Evolutionary conservation across 2,797 vertebrate species (phyloP).

Genomic region (Coregonus ussuriensis): DNA sequence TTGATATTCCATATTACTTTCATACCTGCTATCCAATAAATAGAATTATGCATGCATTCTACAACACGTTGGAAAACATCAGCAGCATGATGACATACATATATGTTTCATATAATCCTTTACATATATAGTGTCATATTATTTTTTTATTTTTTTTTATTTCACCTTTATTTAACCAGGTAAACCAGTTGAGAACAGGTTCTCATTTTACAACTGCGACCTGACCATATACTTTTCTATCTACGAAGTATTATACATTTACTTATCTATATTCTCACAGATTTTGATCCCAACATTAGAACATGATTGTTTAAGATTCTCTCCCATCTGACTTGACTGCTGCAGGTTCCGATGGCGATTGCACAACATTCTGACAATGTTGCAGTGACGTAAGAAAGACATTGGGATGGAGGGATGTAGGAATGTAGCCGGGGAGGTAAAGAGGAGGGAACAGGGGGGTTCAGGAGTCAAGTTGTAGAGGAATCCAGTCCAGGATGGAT

Average conservation of each 20-base stretch:
- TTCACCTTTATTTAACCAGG: too few relatives aligned
- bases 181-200: too few relatives aligned
- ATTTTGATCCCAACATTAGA: conserved; percentile 10
- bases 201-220: too few relatives aligned
- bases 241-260: not conserved
- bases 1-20: not conserved
- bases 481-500: conserved; percentile 32
- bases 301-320: not conserved
- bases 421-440: conserved; percentile 9
- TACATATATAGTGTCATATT: not conserved
- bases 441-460: not conserved
- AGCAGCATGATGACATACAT: not conserved
- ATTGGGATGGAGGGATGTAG: conserved; percentile 10
- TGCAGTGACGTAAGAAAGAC: conserved; percentile 4
- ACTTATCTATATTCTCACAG: not conserved
- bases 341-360: not conserved
- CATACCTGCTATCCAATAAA: not conserved
- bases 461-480: conserved; percentile 22
- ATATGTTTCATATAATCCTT: not conserved
- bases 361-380: not conserved
- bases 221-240: not conserved
- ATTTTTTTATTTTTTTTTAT: too few relatives aligned
- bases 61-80: not conserved
- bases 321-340: not conserved
- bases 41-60: not conserved